Conservation (phyloP, 2,888 invertebrate genomes). For the Tachina fera region DNA sequence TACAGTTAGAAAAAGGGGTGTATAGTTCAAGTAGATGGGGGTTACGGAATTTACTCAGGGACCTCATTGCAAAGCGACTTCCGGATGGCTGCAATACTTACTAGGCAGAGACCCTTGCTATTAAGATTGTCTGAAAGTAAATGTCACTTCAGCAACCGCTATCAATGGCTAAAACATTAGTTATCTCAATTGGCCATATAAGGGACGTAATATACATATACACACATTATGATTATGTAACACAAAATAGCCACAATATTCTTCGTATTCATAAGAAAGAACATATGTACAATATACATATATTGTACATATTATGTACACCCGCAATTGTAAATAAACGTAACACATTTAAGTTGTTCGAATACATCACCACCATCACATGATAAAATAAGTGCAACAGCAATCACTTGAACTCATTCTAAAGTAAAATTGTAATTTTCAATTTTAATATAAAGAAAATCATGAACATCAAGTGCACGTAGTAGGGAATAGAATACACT, state of each 20-base stretch:
- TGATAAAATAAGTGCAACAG: constrained; percentile 13
- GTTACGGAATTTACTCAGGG: no score
- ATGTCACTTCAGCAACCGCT: no score
- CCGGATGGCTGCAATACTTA: no score
- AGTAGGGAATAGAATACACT: constrained; percentile 9
- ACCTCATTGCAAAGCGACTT: no score
- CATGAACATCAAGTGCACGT: constrained; percentile 36
- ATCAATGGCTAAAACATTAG: background rate
- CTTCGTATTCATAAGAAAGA: background rate
- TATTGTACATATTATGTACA: background rate
- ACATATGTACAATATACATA: background rate
- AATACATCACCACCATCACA: constrained; percentile 14
- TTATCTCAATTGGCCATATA: background rate
- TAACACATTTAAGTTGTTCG: constrained; percentile 27
- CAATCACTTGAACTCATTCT: constrained; percentile 59
- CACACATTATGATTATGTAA: background rate
- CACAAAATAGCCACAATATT: constrained; percentile 62
- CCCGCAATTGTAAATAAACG: constrained; percentile 46
- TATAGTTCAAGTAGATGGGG: no score
- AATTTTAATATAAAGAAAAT: constrained; percentile 55
- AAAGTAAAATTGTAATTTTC: constrained; percentile 64
- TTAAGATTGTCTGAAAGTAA: no score
- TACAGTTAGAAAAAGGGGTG: no score
- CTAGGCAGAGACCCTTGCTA: no score
- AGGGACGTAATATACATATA: background rate